These are phyloP conservation scores for Coreius guichenoti DNA, from an alignment of 2,797 vertebrate species.

Conservation along the genomic window DNA sequence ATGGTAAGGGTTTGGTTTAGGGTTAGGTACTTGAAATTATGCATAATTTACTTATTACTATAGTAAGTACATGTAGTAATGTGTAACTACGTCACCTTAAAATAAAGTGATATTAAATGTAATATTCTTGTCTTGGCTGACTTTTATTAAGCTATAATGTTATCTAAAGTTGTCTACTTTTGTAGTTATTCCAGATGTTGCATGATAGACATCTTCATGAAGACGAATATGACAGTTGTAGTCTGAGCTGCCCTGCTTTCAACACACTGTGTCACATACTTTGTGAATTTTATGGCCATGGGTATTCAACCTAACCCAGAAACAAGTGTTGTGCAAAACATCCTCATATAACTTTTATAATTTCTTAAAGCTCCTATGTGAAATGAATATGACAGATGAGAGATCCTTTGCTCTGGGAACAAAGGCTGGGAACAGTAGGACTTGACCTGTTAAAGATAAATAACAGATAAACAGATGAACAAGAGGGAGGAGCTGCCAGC, in stretches of 20 bases:
- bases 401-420: constrained; percentile 57
- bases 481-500: constrained; percentile 63
- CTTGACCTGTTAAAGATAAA: constrained; percentile 63
- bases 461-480: constrained; percentile 73
- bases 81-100: no score
- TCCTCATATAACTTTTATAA: constrained; percentile 6
- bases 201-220: neutral
- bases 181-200: neutral
- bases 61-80: no score
- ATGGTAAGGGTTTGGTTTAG: no score
- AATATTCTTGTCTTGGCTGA: neutral
- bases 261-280: neutral
- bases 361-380: neutral
- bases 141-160: neutral
- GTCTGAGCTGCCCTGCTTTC: neutral
- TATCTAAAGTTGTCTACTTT: neutral
- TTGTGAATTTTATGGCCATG: constrained; percentile 7
- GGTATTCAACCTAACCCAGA: constrained; percentile 11
- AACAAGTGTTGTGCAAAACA: constrained; percentile 15
- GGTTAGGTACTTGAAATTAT: no score
- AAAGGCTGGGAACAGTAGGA: constrained; percentile 67
- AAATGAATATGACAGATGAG: constrained; percentile 8
- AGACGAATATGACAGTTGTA: neutral
- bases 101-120: no score
- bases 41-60: no score